Evolutionary conservation across 37 sponge, comb jelly and placozoan genomes (phyloP), one percentile per base, ranked within the genome.

Genomic region (Trichoplax adhaerens): DNA sequence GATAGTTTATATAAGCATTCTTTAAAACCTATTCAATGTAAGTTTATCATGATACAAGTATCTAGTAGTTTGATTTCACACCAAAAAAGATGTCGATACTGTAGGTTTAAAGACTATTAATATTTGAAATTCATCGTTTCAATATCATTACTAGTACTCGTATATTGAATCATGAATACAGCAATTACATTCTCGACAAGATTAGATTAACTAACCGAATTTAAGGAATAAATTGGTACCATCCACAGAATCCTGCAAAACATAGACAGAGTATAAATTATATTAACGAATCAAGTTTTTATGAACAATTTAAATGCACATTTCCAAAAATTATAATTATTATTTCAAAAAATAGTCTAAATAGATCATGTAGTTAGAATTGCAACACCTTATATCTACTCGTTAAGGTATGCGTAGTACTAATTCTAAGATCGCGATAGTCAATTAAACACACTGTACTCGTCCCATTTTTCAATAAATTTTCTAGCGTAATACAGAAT

Each of bases 221-320:
- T 77, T 1, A 88, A 10, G 3, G 91, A 90, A 70, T 90, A 90
- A 54, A 90, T 64, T 5, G 91, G 91, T 10, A 90, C 91, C 5
- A 90, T 81, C 87, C 87, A 90, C 56, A 90, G 29, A 48, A 90
- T 86, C 62, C 91, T 88, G 76, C 4, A 72, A 47, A 46, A 50
- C 7, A 70, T 62, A 53, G 68, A 65, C 4, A 50, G 12, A 65
- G 7, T 71, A 7, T 62, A 4, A 68, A 1, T 62, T 70, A 80
- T 49, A 71, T 69, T 29, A 69, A 51, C 47, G 58, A 58, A 57
- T 5, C 49, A 47, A 48, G 4, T 12, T 47, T 72, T 50, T 7
- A n/a, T 71, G 54, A 10, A 12, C 51, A 71, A 8, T 76, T 47
- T 73, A 76, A 57, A 72, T 78, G 29, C 57, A 52, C 51, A 72